phyloP scores from a whole-genome alignment of 2,113 vertebrate species.

The Monopterus albus region DNA sequence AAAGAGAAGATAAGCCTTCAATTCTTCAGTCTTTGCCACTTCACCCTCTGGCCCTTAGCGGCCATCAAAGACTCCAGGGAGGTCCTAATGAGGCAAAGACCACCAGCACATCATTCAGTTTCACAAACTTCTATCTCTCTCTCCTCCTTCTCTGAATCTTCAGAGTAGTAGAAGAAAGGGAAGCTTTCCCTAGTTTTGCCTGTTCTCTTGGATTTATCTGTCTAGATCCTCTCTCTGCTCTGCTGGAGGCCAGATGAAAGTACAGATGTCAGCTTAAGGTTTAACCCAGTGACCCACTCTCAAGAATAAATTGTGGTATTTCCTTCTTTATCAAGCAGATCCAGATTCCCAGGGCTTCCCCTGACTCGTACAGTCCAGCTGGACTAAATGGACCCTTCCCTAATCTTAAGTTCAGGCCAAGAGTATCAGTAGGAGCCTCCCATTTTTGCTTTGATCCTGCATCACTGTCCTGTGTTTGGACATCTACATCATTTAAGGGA shows the following conservation, averaged over 20 bases:
- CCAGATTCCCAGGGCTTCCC: conserved; percentile 38
- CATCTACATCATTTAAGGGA: conserved; percentile 6
- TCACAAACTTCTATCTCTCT: conserved; percentile 33
- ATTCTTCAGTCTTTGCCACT: conserved; percentile 32
- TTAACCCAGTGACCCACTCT: conserved; percentile 46
- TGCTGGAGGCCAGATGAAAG: conserved; percentile 58
- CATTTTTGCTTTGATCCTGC: conserved; percentile 32
- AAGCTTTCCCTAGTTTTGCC: not conserved
- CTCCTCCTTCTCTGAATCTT: conserved; percentile 29
- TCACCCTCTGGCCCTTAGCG: conserved; percentile 32
- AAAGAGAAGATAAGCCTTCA: not conserved
- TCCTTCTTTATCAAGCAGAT: conserved; percentile 16
- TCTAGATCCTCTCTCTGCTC: conserved; percentile 32
- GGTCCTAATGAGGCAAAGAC: conserved; percentile 59
- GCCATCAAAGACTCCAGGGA: conserved; percentile 59
- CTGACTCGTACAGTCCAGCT: conserved; percentile 24
- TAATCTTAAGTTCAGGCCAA: conserved; percentile 38
- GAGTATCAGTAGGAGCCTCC: conserved; percentile 41
- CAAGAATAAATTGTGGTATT: conserved; percentile 16
- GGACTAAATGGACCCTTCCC: conserved; percentile 17
- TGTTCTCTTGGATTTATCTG: conserved; percentile 51
- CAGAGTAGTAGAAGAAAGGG: conserved; percentile 30
- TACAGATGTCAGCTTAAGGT: conserved; percentile 26
- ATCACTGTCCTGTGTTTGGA: conserved; percentile 39
- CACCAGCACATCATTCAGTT: conserved; percentile 49